These are phyloP conservation scores for Neodontobutis hainanensis DNA, from an alignment of 2,113 vertebrate genomes.

Conservation along the genomic window DNA sequence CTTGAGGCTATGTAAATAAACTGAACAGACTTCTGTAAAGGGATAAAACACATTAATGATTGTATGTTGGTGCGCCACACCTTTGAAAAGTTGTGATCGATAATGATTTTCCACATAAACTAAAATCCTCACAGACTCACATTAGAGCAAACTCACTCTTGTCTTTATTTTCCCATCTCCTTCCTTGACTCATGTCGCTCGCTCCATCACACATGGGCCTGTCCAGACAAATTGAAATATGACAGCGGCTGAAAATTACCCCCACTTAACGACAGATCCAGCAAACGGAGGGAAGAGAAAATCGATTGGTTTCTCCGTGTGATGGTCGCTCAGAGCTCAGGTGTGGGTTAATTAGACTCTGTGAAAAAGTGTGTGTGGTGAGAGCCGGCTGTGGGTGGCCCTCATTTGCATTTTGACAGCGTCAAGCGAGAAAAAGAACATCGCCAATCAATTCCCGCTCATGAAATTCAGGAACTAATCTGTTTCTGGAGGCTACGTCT, in stretches of 20 bases:
- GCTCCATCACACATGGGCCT: accelerated
- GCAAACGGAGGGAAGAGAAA: background rate
- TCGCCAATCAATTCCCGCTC: constrained; percentile 43
- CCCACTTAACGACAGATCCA: constrained; percentile 15
- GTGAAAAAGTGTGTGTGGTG: constrained; percentile 10
- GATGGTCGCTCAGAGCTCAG: constrained; percentile 20
- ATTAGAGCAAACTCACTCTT: background rate
- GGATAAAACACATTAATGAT: too few relatives aligned
- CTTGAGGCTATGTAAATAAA: too few relatives aligned
- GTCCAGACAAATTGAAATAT: constrained; percentile 37
- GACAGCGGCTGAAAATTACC: constrained; percentile 19
- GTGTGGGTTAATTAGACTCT: constrained; percentile 47
- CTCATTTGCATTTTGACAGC: constrained; percentile 52
- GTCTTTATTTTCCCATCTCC: background rate
- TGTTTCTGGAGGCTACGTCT: background rate
- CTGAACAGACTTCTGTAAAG: too few relatives aligned
- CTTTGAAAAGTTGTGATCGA: too few relatives aligned
- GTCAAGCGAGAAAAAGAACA: constrained; percentile 8
- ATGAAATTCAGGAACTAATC: constrained; percentile 17
- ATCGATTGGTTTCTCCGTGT: constrained; percentile 8
- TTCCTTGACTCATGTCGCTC: background rate
- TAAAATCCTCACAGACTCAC: too few relatives aligned
- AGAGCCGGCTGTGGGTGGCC: constrained; percentile 21
- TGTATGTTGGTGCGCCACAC: too few relatives aligned
- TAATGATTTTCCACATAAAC: too few relatives aligned